These are phyloP conservation scores for Phengaris arion DNA, from an alignment of 2,888 invertebrate genomes.

Conservation along the genomic window DNA sequence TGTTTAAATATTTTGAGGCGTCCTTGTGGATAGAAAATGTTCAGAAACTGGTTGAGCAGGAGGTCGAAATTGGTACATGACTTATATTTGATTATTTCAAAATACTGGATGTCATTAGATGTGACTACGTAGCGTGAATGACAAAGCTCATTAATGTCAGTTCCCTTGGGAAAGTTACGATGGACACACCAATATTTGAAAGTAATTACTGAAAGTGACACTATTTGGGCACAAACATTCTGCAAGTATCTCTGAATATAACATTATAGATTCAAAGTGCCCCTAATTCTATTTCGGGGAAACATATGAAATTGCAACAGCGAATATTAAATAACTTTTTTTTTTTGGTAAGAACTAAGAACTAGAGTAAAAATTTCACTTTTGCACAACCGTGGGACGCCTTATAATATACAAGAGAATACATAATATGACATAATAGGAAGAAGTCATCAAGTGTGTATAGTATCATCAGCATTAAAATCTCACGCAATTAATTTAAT, in stretches of 20 bases:
- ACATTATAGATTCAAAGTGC: too few relatives aligned
- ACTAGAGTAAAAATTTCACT: conserved; percentile 1
- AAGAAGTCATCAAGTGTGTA: conserved; percentile 4
- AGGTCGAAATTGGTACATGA: background rate
- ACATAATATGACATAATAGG: conserved; percentile 9
- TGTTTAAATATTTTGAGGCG: too few relatives aligned
- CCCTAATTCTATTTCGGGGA: too few relatives aligned
- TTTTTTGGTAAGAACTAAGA: background rate
- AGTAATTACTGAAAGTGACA: background rate
- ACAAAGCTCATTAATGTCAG: background rate
- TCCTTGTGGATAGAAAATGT: too few relatives aligned
- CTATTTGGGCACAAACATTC: too few relatives aligned
- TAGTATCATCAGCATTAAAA: conserved; percentile 34
- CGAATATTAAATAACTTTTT: background rate
- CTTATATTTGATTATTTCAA: background rate
- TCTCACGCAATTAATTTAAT: conserved; percentile 48
- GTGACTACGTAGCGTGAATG: conserved; percentile 1
- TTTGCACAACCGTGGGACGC: background rate
- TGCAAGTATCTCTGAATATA: too few relatives aligned
- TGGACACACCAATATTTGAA: background rate
- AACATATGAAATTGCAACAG: background rate
- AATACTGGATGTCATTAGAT: background rate
- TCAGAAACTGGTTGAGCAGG: too few relatives aligned
- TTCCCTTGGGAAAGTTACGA: conserved; percentile 1
- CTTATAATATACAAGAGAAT: background rate